These are phyloP conservation scores for Clistopyga incitator DNA, from an alignment of 2,888 invertebrate species.

Conservation along the genomic window DNA sequence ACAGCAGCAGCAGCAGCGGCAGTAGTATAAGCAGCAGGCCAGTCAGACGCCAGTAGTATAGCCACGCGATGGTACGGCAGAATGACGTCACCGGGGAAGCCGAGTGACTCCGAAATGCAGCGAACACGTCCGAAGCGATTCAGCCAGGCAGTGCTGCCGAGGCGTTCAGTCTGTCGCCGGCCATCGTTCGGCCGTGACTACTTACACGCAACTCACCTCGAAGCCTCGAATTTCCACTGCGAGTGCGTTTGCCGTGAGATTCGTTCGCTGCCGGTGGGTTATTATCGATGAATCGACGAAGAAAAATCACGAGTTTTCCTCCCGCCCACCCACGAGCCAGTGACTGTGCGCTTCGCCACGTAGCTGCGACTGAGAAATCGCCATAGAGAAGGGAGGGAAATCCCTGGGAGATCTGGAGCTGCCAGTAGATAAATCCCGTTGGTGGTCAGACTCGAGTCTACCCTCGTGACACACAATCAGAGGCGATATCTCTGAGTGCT, in stretches of 20 bases:
- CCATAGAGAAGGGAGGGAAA: constrained; percentile 9
- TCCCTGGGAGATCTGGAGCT: constrained; percentile 16
- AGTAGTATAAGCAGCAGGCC: constrained; percentile 67
- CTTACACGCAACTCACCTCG: constrained; percentile 44
- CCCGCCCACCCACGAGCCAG: background rate
- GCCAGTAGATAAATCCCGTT: constrained; percentile 57
- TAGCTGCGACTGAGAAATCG: constrained; percentile 2
- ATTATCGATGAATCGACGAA: constrained; percentile 47
- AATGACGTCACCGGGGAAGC: constrained; percentile 78
- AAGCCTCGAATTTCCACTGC: background rate
- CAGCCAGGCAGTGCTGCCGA: constrained; percentile 73
- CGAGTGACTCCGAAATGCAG: constrained; percentile 70
- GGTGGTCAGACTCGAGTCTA: constrained; percentile 52
- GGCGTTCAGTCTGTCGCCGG: constrained; percentile 78
- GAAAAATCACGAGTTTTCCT: constrained; percentile 23
- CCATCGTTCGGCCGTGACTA: constrained; percentile 73
- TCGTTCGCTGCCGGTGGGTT: too few species aligned
- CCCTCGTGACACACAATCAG: constrained; percentile 39
- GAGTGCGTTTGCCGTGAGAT: too few species aligned
- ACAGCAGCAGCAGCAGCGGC: constrained; percentile 27
- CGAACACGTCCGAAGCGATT: constrained; percentile 75
- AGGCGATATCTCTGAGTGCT: constrained; percentile 2
- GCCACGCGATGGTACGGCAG: constrained; percentile 82
- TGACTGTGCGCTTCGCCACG: constrained; percentile 14
- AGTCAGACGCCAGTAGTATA: constrained; percentile 81